Base-by-base conservation (phyloP, 1,140 invertebrate species). In the Zaprionus ghesquierei region DNA sequence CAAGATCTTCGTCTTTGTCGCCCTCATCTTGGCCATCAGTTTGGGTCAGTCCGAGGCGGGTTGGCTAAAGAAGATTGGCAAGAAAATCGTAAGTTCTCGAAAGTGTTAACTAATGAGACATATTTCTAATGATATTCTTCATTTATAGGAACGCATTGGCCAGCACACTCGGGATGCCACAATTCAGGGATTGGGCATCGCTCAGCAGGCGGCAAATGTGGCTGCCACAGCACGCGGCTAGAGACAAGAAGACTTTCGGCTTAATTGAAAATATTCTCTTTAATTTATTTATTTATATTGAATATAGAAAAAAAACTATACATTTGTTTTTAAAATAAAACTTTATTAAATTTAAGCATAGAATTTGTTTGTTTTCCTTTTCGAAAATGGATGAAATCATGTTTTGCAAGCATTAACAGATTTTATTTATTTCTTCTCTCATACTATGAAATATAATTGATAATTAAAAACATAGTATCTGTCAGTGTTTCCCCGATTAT, bases 21-120 rank as follows among this genome's bases (percentile, higher is more conserved):
- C 75, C 12, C 56, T 91, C 5, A 73, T 91, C 5, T 44, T 91
- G 31, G 77, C 85, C 12, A 66, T 91, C 13, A 77, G 69, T 27
- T 12, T 86, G 44, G 81, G 81, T 12, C 74, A 91, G 51, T 79
- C 79, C 4, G 71, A 84, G 5, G 89, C 89, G 8, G 79, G 79
- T n/a, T 90, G 85, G 85, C 58, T 90, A 0, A 89, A 90, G 41
- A 89, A 89, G 15, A 69, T 90, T 59, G 89, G 81, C 54, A 89
- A 91, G 77, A 85, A 66, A 85, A 51, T 91, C 22, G 90, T 90
- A 82, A 91, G 89, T 79, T n/a, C 0, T 2, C 27, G 0, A 8
- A 55, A n/a, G 22, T 29, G 0, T 1, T 4, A 0, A 9, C 6
- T n/a, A 5, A 8, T 3, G 5, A 10, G 5, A 49, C 5, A 49